Evolutionary conservation across 2,888 invertebrate genomes (phyloP), one percentile per base, ranked within the genome.

Genomic region (Lithophane semibrunnea): DNA sequence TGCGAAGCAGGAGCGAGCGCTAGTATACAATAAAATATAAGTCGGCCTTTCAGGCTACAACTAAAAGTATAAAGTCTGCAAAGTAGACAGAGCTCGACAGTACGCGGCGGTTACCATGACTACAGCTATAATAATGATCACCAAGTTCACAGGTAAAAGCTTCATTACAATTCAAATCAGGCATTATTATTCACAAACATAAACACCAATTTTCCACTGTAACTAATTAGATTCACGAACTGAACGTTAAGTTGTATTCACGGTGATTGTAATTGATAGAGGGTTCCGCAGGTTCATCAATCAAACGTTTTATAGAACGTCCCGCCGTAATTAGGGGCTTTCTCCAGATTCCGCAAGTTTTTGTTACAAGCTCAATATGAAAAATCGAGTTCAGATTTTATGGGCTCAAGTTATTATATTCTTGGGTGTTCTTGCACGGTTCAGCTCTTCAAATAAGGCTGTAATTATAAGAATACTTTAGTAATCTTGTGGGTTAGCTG

Each of bases 231-330:
- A 72, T 79, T 52, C 71, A 75, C 72, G 69, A 76, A 75, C 70
- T 66, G 68, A 70, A 77, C 77, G 58, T 37, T 75, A 72, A 75
- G 82, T 79, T 73, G 77, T 77, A 76, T 87, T 87, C 86, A 80
- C 88, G 81, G 85, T 90, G 89, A 92, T 92, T 91, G 90, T 92
- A 90, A 93, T 92, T 91, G 91, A 93, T 93, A 89, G 91, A 88
- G 86, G 88, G 83, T 76, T 67, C 80, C 82, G 84, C 63, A 78
- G 83, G 83, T 80, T 88, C 91, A 92, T 93, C 90, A 90, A 91
- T 92, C 92, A 92, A 90, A 87, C 90, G 90, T 88, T 92, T 90
- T 90, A 88, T 88, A 87, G 86, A 91, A 90, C 87, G 86, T 76
- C 79, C 85, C 79, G 79, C 75, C 63, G 88, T 90, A 91, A 92